Evolutionary conservation across 2,888 invertebrate species (phyloP), one percentile per base, ranked within the genome.

Genomic region (Ariolimax columbianus): DNA sequence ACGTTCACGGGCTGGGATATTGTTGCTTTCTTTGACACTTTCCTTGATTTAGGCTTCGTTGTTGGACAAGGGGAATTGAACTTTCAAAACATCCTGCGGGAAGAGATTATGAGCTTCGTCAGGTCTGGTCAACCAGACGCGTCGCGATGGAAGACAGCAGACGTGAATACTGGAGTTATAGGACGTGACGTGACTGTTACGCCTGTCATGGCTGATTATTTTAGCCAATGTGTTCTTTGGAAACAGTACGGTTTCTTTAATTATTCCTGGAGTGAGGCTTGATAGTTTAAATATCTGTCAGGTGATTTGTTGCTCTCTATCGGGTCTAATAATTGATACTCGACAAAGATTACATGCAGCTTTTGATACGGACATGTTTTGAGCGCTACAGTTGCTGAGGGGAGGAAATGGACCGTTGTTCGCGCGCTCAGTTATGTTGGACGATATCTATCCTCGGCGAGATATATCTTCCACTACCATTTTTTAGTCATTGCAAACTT

Each of bases 1-100:
- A 33, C 66, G 1, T 84, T 84, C 66, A n/a, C 75, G 6, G 84
- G 72, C 63, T 87, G 85, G 84, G 87, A 86, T 59, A n/a, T 82
- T 47, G 30, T 79, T 6, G 82, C 83, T 4, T 84, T 87, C 36
- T 86, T 87, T 43, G 82, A 66, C 23, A 43, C 63, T 36, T 87
- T 87, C 59, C 14, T 38, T 1, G 68, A 63, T 0, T 23, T 72
- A 17, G 82, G n/a, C 23, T 84, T 84, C 38, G 23, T 40, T 3
- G 80, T 77, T 9, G 63, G 47, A 0, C 63, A 77, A 33, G 75
- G 38, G 9, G 87, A 87, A 38, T 17, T 84, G 0, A 77, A 70
- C 11, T 87, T 87, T 43, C 83, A 82, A 82, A 81, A 77, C 43
- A n/a, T 84, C 30, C 38, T 87, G 2, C 47, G 86, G 11, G 51